A percentile compares a stretch with the other conserved stretches of the same genome.
phyloP scores from a whole-genome alignment of 2,797 vertebrate species.

The Mus caroli region DNA sequence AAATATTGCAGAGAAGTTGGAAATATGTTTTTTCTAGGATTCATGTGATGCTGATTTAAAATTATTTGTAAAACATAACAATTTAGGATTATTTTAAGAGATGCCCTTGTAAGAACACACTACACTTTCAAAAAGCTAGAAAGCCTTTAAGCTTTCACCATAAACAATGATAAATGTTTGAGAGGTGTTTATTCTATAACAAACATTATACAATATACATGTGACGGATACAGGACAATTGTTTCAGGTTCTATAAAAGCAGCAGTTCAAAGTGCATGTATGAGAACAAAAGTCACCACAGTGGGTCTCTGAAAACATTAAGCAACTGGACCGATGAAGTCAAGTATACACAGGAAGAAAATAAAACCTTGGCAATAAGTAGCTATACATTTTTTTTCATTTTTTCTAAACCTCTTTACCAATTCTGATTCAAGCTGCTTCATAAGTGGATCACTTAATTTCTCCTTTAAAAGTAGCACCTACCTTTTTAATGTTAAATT shows the following conservation, averaged over 20 bases:
- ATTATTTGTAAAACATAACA: conserved; percentile 58
- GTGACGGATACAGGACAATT: neutral
- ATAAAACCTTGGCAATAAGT: neutral
- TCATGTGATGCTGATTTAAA: neutral
- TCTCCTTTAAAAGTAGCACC: conserved; percentile 28
- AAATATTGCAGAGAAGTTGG: neutral
- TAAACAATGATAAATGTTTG: neutral
- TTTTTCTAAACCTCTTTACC: neutral
- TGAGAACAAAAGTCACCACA: neutral
- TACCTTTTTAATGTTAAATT: conserved; percentile 25
- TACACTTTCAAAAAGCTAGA: neutral
- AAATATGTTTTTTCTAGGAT: neutral
- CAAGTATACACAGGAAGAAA: neutral
- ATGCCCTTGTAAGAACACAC: neutral
- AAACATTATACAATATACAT: neutral
- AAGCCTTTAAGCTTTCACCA: neutral
- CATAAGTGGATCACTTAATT: conserved; percentile 29
- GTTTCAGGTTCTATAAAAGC: neutral
- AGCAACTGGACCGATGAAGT: neutral
- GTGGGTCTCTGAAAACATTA: neutral
- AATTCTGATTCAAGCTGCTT: neutral
- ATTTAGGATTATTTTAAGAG: neutral
- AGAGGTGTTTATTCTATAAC: neutral
- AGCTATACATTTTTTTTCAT: too few relatives aligned
- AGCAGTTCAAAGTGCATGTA: neutral